A percentile compares a stretch with the other conserved stretches of the same genome.
phyloP scores from a whole-genome alignment of 92 coral and sea anemone genomes.

The Palythoa grandis region DNA sequence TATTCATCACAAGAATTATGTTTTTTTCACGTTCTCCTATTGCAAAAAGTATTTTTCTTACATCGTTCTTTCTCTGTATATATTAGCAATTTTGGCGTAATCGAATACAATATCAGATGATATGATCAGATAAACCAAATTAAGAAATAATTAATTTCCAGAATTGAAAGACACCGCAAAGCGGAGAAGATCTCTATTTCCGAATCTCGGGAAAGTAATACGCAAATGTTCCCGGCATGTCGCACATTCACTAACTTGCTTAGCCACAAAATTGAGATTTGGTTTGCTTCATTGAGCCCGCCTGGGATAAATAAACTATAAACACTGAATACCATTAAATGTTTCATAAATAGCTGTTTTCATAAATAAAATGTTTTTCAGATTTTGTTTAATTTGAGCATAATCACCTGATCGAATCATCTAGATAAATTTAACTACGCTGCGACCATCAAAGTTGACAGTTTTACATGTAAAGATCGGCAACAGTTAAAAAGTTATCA shows the following conservation, averaged over 20 bases:
- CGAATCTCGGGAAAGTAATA: constrained; percentile 31
- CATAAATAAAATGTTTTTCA: constrained; percentile 25
- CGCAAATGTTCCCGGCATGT: constrained; percentile 6
- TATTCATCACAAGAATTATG: no score
- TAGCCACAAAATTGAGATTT: background rate
- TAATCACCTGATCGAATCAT: background rate
- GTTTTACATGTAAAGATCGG: background rate
- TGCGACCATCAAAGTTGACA: background rate
- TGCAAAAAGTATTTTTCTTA: background rate
- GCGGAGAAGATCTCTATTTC: constrained; percentile 20
- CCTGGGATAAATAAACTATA: constrained; percentile 19
- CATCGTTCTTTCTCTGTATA: background rate
- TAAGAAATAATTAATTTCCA: background rate
- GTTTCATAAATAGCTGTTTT: constrained; percentile 2
- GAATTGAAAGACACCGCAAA: background rate
- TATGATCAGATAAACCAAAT: background rate
- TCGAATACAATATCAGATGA: background rate
- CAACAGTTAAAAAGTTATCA: background rate
- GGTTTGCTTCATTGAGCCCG: background rate
- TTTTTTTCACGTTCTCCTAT: background rate
- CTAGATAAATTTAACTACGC: background rate
- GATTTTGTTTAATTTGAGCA: background rate
- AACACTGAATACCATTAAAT: constrained; percentile 4
- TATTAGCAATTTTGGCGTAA: background rate
- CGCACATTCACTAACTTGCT: background rate